phyloP scores from a whole-genome alignment of 2,797 vertebrate genomes.

The Chlorospingus semifuscus region DNA sequence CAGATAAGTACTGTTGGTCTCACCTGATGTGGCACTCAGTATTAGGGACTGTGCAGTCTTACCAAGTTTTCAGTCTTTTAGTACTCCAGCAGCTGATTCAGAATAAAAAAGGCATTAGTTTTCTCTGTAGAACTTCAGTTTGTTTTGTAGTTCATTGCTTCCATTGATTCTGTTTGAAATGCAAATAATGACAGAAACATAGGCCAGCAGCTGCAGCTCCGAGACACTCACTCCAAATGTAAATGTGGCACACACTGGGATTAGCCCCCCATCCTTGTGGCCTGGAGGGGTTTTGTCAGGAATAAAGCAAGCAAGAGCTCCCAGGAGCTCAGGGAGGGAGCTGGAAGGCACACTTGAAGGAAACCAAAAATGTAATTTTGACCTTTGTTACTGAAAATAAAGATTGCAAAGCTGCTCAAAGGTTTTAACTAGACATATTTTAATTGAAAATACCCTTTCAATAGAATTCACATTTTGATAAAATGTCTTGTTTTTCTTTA shows the following conservation, averaged over 20 bases:
- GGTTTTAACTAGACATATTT: not conserved
- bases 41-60: not conserved
- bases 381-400: not conserved
- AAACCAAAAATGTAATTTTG: not conserved
- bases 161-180: slow-evolving; percentile 59
- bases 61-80: not conserved
- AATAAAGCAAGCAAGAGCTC: not conserved
- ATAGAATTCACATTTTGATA: not conserved
- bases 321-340: not conserved
- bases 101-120: slow-evolving; percentile 29
- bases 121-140: slow-evolving; percentile 30
- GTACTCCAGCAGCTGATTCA: not conserved
- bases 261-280: not conserved
- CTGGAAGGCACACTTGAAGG: not conserved
- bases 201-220: slow-evolving; percentile 54
- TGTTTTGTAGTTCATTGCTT: slow-evolving; percentile 53
- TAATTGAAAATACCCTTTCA: not conserved
- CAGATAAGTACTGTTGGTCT: not conserved
- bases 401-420: not conserved
- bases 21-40: not conserved
- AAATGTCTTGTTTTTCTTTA: not conserved
- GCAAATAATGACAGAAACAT: slow-evolving; percentile 37
- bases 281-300: not conserved
- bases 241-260: not conserved
- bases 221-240: not conserved